These are phyloP conservation scores for Dasypolia templi DNA, from an alignment of 2,888 invertebrate species.

Conservation along the genomic window DNA sequence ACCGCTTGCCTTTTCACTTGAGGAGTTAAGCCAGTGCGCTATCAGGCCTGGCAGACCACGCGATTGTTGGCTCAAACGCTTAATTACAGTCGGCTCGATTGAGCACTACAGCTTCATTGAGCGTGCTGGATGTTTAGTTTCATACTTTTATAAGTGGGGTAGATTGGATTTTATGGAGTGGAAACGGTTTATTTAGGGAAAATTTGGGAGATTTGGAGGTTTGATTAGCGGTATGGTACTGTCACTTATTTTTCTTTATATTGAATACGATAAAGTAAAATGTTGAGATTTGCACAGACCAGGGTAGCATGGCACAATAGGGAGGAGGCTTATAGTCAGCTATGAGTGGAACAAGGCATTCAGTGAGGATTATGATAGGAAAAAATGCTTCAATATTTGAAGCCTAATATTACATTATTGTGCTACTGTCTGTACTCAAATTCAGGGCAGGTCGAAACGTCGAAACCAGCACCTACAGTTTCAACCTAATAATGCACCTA, in stretches of 20 bases:
- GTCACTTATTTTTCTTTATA: too few relatives aligned
- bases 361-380: neutral
- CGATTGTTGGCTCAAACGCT: constrained; percentile 82
- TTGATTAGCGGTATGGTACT: neutral
- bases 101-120: constrained; percentile 76
- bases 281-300: neutral
- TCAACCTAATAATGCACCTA: too few relatives aligned
- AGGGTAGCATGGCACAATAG: neutral
- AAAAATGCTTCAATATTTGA: too few relatives aligned
- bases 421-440: too few relatives aligned
- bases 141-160: constrained; percentile 40
- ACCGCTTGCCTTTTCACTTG: constrained; percentile 74
- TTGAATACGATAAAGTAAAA: neutral
- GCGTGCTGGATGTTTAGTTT: constrained; percentile 60
- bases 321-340: neutral
- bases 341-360: neutral
- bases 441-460: too few relatives aligned
- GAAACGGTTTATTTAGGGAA: neutral
- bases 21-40: constrained; percentile 78
- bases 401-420: too few relatives aligned
- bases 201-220: neutral
- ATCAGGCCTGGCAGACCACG: constrained; percentile 78
- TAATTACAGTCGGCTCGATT: constrained; percentile 79
- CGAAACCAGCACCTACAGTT: too few relatives aligned
- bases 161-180: constrained; percentile 34